These are phyloP conservation scores for Drosophila littoralis DNA, from an alignment of 1,140 invertebrate genomes.

Conservation along the genomic window DNA sequence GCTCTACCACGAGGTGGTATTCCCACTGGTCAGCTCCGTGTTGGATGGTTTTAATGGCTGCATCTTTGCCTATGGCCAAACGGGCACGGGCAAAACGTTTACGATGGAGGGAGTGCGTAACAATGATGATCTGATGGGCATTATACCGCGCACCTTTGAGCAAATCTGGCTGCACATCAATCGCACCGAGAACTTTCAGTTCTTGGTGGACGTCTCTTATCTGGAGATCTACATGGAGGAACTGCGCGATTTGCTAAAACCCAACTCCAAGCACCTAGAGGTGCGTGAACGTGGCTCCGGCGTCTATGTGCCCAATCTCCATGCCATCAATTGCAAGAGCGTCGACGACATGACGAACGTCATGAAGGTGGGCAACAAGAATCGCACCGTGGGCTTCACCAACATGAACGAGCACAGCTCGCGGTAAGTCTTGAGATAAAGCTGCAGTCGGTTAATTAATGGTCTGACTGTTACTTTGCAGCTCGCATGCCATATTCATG, in stretches of 20 bases:
- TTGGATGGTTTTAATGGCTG: slow-evolving; percentile 98
- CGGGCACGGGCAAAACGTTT: slow-evolving; percentile 96
- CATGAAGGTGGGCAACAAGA: slow-evolving; percentile 95
- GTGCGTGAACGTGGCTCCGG: slow-evolving; percentile 90
- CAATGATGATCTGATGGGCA: slow-evolving; percentile 89
- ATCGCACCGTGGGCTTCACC: slow-evolving; percentile 95
- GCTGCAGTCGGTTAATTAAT: too few species aligned
- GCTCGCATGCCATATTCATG: slow-evolving; percentile 99
- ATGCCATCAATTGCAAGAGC: slow-evolving; percentile 95
- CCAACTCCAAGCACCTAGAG: slow-evolving; percentile 91
- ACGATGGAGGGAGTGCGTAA: slow-evolving; percentile 94
- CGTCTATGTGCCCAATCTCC: slow-evolving; percentile 96
- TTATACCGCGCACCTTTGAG: slow-evolving; percentile 97
- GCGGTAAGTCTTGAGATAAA: slow-evolving; percentile 36
- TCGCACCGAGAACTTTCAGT: slow-evolving; percentile 94
- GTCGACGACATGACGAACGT: slow-evolving; percentile 95
- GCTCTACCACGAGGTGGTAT: slow-evolving; percentile 96
- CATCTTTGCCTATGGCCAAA: slow-evolving; percentile 98
- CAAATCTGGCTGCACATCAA: slow-evolving; percentile 97
- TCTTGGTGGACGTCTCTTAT: slow-evolving; percentile 96
- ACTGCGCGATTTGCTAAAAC: slow-evolving; percentile 94
- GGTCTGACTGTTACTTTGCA: slow-evolving; percentile 14
- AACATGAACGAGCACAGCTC: slow-evolving; percentile 99
- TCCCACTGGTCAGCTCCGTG: slow-evolving; percentile 97
- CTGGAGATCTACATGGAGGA: slow-evolving; percentile 98